Percentiles rank a stretch among this genome's conserved stretches.
Evolutionary conservation across 1,140 invertebrate genomes (phyloP).

Genomic region (Diplogasteroides magnus): DNA sequence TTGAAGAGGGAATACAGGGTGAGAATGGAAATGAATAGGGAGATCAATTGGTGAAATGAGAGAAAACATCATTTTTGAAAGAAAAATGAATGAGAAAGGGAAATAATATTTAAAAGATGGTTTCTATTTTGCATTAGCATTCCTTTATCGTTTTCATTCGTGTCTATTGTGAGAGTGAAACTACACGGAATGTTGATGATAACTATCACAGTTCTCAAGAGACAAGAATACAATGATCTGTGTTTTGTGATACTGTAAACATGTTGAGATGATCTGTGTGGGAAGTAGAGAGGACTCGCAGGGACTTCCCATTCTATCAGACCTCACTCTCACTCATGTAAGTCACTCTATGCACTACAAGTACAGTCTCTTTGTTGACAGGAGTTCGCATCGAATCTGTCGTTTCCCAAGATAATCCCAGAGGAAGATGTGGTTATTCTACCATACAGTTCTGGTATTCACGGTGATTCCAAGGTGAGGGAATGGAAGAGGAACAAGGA

Average conservation of each 20-base stretch:
- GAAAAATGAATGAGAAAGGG: too few relatives aligned
- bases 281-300: constrained; percentile 6
- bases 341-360: not conserved
- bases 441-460: constrained; percentile 11
- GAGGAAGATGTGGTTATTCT: constrained; percentile 11
- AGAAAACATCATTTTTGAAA: too few relatives aligned
- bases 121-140: not conserved
- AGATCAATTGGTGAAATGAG: too few relatives aligned
- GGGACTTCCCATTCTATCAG: constrained; percentile 7
- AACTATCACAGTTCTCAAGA: too few relatives aligned
- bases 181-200: too few relatives aligned
- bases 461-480: constrained; percentile 10
- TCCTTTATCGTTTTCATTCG: not conserved
- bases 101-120: not conserved
- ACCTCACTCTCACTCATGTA: constrained; percentile 3
- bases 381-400: not conserved
- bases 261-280: constrained; percentile 7
- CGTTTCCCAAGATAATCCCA: constrained; percentile 4
- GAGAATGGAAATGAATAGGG: too few relatives aligned
- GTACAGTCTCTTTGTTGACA: not conserved
- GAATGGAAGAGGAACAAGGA: not conserved
- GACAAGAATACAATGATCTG: too few relatives aligned
- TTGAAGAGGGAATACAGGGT: constrained; percentile 13
- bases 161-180: too few relatives aligned
- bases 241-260: not conserved